A percentile compares a stretch with the other conserved stretches of the same genome.
Conservation (phyloP, 2,797 vertebrate species). For the Poecile montanus region DNA sequence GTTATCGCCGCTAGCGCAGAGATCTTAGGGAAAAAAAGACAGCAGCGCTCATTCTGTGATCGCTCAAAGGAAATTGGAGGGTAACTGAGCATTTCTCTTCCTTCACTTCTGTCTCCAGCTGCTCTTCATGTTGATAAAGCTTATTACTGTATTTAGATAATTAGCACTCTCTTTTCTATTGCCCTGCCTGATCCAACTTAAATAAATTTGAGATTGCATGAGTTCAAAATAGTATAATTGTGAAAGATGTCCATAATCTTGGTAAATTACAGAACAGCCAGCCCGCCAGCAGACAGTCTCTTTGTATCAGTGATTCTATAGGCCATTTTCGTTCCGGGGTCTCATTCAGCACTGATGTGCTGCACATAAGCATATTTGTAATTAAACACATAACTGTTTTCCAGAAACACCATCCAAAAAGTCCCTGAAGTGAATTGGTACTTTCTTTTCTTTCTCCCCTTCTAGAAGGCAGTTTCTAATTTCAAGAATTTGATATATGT, state of each 20-base stretch:
- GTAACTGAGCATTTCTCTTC: not conserved
- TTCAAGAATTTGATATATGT: not conserved
- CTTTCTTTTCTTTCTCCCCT: rapidly evolving
- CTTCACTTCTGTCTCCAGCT: not conserved
- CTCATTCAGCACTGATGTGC: not conserved
- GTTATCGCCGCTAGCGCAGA: rapidly evolving
- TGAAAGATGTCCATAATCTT: not conserved
- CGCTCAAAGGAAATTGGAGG: not conserved
- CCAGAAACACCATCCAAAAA: not conserved
- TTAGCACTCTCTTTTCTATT: not conserved
- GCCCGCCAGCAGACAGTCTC: not conserved
- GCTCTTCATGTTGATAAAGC: not conserved
- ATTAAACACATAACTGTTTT: not conserved
- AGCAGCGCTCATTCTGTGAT: not conserved
- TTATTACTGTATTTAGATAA: not conserved
- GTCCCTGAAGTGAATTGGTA: not conserved
- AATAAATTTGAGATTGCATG: not conserved
- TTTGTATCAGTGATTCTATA: not conserved
- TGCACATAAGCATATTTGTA: not conserved
- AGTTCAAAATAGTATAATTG: not conserved
- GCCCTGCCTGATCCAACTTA: not conserved
- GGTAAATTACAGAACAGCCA: not conserved
- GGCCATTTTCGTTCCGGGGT: not conserved
- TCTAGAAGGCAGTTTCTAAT: not conserved
- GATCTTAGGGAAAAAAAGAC: not conserved